A percentile compares a stretch with the other conserved stretches of the same genome.
These are phyloP conservation scores for Eudemis profundana DNA, from an alignment of 2,888 invertebrate species.

Conservation along the genomic window DNA sequence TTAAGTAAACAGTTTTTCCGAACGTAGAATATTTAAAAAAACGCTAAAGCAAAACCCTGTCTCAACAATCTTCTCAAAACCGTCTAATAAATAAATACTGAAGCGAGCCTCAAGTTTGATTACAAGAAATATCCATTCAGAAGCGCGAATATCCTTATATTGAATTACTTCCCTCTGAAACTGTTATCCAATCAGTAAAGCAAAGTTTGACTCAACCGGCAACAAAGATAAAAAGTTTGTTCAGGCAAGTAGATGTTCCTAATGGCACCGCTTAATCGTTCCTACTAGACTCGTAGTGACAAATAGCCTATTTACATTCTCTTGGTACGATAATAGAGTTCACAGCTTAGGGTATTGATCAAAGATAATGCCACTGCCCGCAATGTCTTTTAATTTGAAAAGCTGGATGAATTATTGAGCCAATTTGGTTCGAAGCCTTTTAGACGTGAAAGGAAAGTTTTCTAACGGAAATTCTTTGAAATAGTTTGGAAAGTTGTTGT, in stretches of 20 bases:
- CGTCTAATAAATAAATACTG: not conserved
- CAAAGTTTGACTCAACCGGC: constrained; percentile 40
- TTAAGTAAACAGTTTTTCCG: not conserved
- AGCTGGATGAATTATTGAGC: constrained; percentile 23
- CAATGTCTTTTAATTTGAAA: constrained; percentile 34
- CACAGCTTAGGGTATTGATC: constrained; percentile 53
- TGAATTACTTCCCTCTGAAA: constrained; percentile 29
- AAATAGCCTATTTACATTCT: constrained; percentile 69
- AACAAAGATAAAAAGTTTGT: constrained; percentile 53
- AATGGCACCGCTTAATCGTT: constrained; percentile 62
- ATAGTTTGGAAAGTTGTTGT: constrained; percentile 30
- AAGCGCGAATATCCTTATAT: constrained; percentile 11
- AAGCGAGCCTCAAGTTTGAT: constrained; percentile 3
- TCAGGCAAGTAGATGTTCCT: constrained; percentile 49
- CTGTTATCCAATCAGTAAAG: constrained; percentile 42
- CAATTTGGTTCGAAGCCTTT: constrained; percentile 34
- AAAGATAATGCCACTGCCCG: constrained; percentile 47
- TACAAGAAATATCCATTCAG: constrained; percentile 27
- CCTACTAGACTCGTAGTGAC: constrained; percentile 58
- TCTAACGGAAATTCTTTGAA: constrained; percentile 2
- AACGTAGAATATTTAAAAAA: not conserved
- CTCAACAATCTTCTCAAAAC: not conserved
- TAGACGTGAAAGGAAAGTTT: constrained; percentile 36
- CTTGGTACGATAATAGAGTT: constrained; percentile 58
- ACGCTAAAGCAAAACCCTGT: not conserved